Base-by-base conservation (phyloP, 2,888 invertebrate genomes). In the Endomychus coccineus region DNA sequence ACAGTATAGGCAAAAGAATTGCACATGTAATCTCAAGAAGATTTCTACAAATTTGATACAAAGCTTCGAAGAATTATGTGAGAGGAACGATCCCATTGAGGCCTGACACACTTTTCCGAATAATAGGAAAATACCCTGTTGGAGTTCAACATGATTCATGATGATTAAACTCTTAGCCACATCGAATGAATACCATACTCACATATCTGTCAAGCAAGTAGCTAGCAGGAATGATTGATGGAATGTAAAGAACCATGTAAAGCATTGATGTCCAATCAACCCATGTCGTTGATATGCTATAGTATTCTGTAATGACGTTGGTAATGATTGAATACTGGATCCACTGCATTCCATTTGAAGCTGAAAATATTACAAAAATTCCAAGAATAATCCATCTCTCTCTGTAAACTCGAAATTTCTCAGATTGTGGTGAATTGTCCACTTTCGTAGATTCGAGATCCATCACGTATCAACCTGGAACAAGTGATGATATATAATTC, bases 201-300 rank as follows among this genome's bases (percentile, higher is more conserved):
- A 90, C 97, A 71, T 83, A 80, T 73, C 83, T 88, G 64, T 97
- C 92, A 52, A 98, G 73, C 38, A 98, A 75, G 80, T 88, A 98
- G 61, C 95, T 92, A 14, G 88, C 96, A 1, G 98, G 98, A 60
- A 98, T 91, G 55, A 99, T 92, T 51, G 97, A 80, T 4, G 96
- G 91, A 55, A 98, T 92, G 67, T 99, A 99, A 2, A 84, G 77
- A 48, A 92, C 77, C 97, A 98, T 98, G 70, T 84, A 99, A 55
- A 97, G 78, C 88, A 98, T 90, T 24, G 95, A 95, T 13, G 96
- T 89, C 95, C 94, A 95, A 66, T 97, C 87, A 35, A 98, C 87
- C 56, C 77, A 75, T 48, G 77, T 75, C 48, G 75, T 77, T 42
- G 73, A 70, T 15, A 88, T 78, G n/a, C 72, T 73, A 61, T 89